Base-by-base conservation (phyloP, 2,113 vertebrate genomes). In the Sceloporus undulatus region DNA sequence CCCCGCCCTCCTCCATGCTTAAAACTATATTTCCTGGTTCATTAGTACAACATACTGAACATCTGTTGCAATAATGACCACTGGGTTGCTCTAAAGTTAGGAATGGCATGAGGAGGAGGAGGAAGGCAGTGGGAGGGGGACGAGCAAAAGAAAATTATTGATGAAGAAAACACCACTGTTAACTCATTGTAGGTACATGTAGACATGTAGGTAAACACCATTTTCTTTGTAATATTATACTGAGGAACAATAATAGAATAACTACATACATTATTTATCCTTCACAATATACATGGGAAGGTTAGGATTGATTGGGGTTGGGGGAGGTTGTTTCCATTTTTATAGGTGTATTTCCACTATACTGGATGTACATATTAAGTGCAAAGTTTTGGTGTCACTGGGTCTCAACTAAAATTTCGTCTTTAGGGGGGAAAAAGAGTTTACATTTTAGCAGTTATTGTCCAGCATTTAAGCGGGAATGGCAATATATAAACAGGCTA, bases 281-380 rank as follows among this genome's bases (percentile, higher is more conserved):
- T 94, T 92, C 94, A 80, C 93, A 85, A 93, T 86, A 94, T 87
- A 94, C 95, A 95, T 82, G 0, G 82, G 87, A 84, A 89, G 85
- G 91, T 90, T 87, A 90, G 89, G 92, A 82, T 90, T 79, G 90
- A 86, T 91, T 84, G 84, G 79, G 8, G 7, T 2, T 52, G 48
- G 74, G 77, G 66, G 19, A 77, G n/a, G 42, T 34, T 77, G 62
- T 93, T 93, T 78, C 93, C 56, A 66, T 68, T 76, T 65, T 82
- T 87, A 79, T 78, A 65, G 93, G 92, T 93, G 87, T 85, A 73
- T 93, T 95, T 88, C 95, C 94, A 94, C 93, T 96, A 97, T 95
- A 97, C 65, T 85, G 90, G 14, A 97, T 93, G 95, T 97, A 97
- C 91, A 94, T 96, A 96, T 94, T 93, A 95, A 97, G 96, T 96